Conservation (phyloP, 1,140 invertebrate genomes). For the Zaprionus ornatus region DNA sequence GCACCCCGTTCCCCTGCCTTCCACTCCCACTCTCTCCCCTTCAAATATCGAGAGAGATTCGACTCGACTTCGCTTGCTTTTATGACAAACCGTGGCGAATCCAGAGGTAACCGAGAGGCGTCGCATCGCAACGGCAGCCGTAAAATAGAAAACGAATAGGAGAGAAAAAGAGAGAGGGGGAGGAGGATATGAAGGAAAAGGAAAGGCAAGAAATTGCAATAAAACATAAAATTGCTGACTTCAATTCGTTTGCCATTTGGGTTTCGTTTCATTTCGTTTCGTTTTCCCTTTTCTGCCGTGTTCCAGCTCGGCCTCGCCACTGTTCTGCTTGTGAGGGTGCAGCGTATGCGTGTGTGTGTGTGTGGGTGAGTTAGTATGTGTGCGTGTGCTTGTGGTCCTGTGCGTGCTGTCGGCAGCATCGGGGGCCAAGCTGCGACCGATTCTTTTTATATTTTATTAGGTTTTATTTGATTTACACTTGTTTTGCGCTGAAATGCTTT, state of each 20-base stretch:
- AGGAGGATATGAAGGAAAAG: conserved; percentile 20
- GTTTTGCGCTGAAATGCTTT: conserved; percentile 72
- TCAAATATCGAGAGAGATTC: conserved; percentile 1
- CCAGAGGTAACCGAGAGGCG: conserved; percentile 5
- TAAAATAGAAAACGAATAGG: conserved; percentile 49
- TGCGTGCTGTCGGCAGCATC: conserved; percentile 18
- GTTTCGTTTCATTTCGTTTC: conserved; percentile 59
- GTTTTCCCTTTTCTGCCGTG: conserved; percentile 43
- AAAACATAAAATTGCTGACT: conserved; percentile 82
- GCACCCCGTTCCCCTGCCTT: neutral
- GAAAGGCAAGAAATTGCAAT: conserved; percentile 79
- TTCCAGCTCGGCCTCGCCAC: conserved; percentile 35
- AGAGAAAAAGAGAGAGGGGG: neutral
- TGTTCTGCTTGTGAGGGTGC: conserved; percentile 33
- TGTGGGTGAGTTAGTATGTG: conserved; percentile 4
- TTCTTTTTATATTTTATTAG: conserved; percentile 75
- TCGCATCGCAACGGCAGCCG: conserved; percentile 11
- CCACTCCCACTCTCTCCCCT: neutral
- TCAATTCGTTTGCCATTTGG: conserved; percentile 80
- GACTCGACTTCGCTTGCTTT: neutral
- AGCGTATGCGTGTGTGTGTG: conserved; percentile 18
- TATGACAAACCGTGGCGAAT: conserved; percentile 53
- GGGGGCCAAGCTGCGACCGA: conserved; percentile 63
- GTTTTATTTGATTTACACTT: conserved; percentile 82
- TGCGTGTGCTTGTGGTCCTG: conserved; percentile 27